Conservation (phyloP, 2,113 vertebrate species). For the Mystacornis crossleyi region DNA sequence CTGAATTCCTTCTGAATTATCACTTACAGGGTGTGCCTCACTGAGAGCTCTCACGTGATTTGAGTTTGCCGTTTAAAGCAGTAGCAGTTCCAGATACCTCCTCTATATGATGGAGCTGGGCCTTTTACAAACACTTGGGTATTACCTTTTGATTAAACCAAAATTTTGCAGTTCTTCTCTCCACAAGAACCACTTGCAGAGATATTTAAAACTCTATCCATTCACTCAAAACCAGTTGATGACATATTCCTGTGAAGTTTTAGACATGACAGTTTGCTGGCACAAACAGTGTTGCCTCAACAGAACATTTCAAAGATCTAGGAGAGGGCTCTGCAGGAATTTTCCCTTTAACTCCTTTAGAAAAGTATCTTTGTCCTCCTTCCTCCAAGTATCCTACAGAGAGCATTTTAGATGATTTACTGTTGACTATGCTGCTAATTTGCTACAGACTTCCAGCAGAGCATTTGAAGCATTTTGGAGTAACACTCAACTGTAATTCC, state of each 20-base stretch:
- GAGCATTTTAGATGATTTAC: background rate
- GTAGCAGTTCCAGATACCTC: background rate
- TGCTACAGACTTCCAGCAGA: background rate
- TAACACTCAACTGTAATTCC: background rate
- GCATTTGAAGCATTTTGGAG: background rate
- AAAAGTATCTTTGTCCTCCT: background rate
- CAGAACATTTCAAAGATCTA: background rate
- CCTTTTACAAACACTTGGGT: background rate
- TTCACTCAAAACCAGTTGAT: background rate
- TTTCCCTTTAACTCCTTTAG: background rate
- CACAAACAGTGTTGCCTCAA: background rate
- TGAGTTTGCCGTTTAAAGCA: background rate
- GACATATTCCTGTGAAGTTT: background rate
- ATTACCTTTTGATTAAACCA: background rate
- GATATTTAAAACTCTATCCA: background rate
- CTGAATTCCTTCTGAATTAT: background rate
- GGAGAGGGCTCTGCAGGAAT: background rate
- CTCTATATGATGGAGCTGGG: background rate
- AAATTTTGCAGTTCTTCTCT: background rate
- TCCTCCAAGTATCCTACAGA: background rate
- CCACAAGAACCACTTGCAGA: fast-evolving
- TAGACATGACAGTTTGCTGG: background rate
- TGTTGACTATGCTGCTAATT: background rate
- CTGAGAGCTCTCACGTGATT: background rate
- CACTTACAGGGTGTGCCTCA: background rate